A percentile compares a stretch with the other conserved stretches of the same genome.
Evolutionary conservation across 30 jellyfish, hydroid and myxozoan species (phyloP).

Genomic region (Catostylus mosaicus): DNA sequence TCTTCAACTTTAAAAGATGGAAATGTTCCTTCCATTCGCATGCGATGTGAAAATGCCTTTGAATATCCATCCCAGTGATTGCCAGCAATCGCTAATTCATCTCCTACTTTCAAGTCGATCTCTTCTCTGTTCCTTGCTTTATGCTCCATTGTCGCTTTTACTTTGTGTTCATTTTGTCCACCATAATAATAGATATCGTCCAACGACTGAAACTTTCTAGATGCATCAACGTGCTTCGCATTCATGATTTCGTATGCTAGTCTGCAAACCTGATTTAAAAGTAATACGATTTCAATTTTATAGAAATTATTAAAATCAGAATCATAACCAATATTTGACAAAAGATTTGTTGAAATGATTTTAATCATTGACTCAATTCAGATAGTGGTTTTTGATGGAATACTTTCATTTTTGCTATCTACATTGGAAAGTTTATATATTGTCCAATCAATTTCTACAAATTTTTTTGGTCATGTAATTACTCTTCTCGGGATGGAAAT

Average conservation of each 20-base stretch:
- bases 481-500: no score
- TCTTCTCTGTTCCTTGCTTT: conserved; percentile 70
- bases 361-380: neutral
- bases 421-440: no score
- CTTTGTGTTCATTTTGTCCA: conserved; percentile 94
- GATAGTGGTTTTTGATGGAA: neutral
- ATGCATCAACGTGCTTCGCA: conserved; percentile 95
- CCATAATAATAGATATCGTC: conserved; percentile 98
- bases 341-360: neutral
- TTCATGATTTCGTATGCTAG: conserved; percentile 99
- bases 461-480: no score
- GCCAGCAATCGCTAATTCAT: conserved; percentile 92
- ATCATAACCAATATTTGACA: no score
- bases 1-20: conserved; percentile 97
- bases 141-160: conserved; percentile 75
- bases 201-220: conserved; percentile 83
- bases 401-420: no score
- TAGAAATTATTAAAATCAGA: no score
- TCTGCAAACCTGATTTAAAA: conserved; percentile 88
- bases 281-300: neutral
- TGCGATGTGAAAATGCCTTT: conserved; percentile 79
- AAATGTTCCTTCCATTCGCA: conserved; percentile 69
- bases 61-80: conserved; percentile 99
- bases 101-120: conserved; percentile 84
- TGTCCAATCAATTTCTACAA: no score